These are phyloP conservation scores for Sylvia borin DNA, from an alignment of 2,797 vertebrate species.

Conservation along the genomic window DNA sequence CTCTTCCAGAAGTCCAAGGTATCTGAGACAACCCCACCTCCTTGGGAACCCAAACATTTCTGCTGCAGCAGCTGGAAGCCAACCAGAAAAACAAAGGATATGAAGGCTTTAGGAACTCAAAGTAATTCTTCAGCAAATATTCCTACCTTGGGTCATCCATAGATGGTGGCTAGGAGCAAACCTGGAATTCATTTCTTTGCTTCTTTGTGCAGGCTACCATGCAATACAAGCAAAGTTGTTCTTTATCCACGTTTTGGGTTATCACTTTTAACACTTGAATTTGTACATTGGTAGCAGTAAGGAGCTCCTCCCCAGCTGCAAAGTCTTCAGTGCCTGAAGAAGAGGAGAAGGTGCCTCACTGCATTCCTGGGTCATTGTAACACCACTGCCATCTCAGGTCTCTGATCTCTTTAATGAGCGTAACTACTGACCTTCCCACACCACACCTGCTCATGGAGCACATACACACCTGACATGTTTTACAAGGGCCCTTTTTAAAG, in stretches of 20 bases:
- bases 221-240: background rate
- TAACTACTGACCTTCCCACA: background rate
- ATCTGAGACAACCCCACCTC: background rate
- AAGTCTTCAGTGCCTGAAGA: background rate
- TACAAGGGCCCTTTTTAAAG: background rate
- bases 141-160: background rate
- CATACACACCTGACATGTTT: background rate
- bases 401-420: background rate
- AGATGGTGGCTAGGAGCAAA: background rate
- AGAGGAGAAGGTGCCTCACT: rapidly evolving
- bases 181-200: background rate
- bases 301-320: background rate
- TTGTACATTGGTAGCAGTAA: background rate
- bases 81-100: background rate
- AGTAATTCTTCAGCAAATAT: background rate
- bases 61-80: background rate
- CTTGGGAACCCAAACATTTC: background rate
- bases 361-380: background rate
- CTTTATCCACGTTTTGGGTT: background rate
- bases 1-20: background rate
- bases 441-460: background rate
- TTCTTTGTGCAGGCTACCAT: background rate
- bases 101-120: background rate
- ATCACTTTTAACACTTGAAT: background rate
- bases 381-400: rapidly evolving